Evolutionary conservation across 2,797 vertebrate species (phyloP), one percentile per base, ranked within the genome.

Genomic region (Benthosema pterotum): DNA sequence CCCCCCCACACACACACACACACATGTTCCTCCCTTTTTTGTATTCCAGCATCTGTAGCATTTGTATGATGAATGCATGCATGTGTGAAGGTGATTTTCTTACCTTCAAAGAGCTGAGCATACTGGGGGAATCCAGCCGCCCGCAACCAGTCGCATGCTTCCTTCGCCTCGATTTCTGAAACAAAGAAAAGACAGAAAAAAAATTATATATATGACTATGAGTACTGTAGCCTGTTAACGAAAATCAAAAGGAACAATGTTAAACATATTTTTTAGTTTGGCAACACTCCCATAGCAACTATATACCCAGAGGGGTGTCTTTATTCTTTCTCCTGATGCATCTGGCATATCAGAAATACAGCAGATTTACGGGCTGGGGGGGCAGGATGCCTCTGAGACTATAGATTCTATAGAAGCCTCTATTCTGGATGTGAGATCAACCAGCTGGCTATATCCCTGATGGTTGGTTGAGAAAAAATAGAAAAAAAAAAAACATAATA

Each of bases 91-190:
- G 68, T n/a, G 6, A 16, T 42, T 15, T 18, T 25, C 42, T 76
- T 91, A 96, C 95, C 91, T 86, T 96, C 94, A 80, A 98, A 99
- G 62, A 98, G 91, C 81, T 99, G 98, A 71, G 96, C 96, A 57
- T 99, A 99, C 50, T 99, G 98, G 61, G 98, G 98, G 88, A 99
- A 99, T 75, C 98, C 98, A 75, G 98, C 95, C 15, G 97, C 97
- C 69, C 96, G 94, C 80, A 99, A 91, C 98, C 98, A 99, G 80
- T 97, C 97, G 69, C 97, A 99, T 50, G 96, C 96, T 83, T 97
- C 97, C 77, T 99, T 99, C 0, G 97, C 97, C 77, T 99, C 97
- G 0, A 97, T 95, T 92, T 99, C 98, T 99, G 92, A 75, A 93
- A 88, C 70, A 88, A 17, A 93, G 77, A 60, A 58, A 28, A n/a